Evolutionary conservation across 2,888 invertebrate genomes (phyloP).

Genomic region (Uloborus plumipes): DNA sequence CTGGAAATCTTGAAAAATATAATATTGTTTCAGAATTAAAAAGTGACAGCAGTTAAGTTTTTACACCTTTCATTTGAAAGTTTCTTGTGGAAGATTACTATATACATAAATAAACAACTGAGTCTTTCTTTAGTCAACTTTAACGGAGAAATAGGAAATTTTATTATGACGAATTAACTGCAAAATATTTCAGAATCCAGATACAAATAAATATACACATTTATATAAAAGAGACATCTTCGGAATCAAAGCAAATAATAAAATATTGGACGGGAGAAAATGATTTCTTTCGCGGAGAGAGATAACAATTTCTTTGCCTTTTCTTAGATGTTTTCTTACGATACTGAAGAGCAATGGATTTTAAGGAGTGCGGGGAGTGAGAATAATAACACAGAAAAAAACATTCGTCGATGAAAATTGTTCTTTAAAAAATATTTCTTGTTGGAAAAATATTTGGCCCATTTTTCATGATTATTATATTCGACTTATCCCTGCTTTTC

Average conservation of each 20-base stretch:
- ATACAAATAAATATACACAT: too few species aligned
- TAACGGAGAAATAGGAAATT: too few species aligned
- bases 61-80: too few species aligned
- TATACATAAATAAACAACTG: too few species aligned
- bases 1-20: too few species aligned
- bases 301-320: too few species aligned
- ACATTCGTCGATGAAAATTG: background rate
- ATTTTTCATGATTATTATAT: slow-evolving; percentile 17
- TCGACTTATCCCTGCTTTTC: background rate
- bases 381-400: background rate
- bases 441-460: slow-evolving; percentile 1
- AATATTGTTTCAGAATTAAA: too few species aligned
- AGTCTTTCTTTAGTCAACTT: too few species aligned
- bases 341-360: slow-evolving; percentile 5
- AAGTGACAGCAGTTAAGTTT: too few species aligned
- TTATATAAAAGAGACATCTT: background rate
- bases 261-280: background rate
- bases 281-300: background rate
- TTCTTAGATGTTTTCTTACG: background rate
- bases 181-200: too few species aligned
- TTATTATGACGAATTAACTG: too few species aligned
- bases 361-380: background rate
- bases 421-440: background rate
- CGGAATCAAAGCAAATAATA: slow-evolving; percentile 1
- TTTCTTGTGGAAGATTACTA: too few species aligned